Evolutionary conservation across 2,888 invertebrate genomes (phyloP).

Genomic region (Lepidocyrtoides sp.): DNA sequence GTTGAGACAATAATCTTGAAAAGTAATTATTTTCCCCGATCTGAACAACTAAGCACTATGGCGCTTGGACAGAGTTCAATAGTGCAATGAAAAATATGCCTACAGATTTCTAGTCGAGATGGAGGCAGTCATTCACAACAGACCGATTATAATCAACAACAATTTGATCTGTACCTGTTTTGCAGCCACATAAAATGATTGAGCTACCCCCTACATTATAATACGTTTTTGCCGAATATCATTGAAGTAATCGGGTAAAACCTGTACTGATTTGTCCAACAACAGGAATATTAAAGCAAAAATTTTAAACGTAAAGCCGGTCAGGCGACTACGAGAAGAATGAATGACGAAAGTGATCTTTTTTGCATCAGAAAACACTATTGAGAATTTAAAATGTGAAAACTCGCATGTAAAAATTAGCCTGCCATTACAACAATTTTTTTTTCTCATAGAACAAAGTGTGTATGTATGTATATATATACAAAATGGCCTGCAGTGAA

Average conservation of each 20-base stretch:
- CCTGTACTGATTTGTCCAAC: conserved; percentile 41
- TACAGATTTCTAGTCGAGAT: neutral
- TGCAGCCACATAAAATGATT: neutral
- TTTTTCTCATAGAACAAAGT: no score
- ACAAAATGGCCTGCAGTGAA: no score
- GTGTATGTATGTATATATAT: no score
- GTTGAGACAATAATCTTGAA: neutral
- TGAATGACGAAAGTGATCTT: neutral
- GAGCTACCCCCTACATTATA: neutral
- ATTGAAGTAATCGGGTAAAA: conserved; percentile 29
- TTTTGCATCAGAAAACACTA: conserved; percentile 8
- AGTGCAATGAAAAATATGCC: no score
- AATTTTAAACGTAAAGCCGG: conserved; percentile 21
- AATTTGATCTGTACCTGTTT: neutral
- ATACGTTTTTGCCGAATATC: neutral
- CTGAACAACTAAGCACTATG: no score
- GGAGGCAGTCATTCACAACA: neutral
- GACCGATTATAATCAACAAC: neutral
- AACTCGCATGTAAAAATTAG: conserved; percentile 14
- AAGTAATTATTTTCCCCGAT: neutral
- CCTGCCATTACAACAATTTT: neutral
- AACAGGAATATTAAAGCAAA: conserved; percentile 3
- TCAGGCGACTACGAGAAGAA: conserved; percentile 12
- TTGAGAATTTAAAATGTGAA: conserved; percentile 3
- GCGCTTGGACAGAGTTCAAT: no score